Percentiles rank a stretch among this genome's conserved stretches.
phyloP scores from a whole-genome alignment of 2,113 vertebrate genomes.

The Leptodactylus fuscus region DNA sequence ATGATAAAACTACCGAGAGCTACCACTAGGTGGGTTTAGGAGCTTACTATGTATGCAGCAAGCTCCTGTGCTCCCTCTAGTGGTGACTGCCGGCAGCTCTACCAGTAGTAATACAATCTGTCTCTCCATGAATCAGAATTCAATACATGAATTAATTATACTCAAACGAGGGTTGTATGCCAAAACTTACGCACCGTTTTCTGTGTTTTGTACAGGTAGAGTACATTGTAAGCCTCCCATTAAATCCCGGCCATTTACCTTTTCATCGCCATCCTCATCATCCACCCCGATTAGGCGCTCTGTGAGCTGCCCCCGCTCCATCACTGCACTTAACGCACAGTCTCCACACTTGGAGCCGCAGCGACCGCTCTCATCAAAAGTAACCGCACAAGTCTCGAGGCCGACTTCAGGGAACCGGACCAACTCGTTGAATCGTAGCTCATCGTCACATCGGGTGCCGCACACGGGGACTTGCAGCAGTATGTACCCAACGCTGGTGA shows the following conservation, averaged over 20 bases:
- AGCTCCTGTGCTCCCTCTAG: too few relatives aligned
- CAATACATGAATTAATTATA: too few relatives aligned
- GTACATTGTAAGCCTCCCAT: conserved; percentile 76
- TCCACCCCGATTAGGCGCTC: conserved; percentile 87
- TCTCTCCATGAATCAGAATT: too few relatives aligned
- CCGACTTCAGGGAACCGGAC: conserved; percentile 79
- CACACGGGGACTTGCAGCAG: conserved; percentile 79
- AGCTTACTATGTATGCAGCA: too few relatives aligned
- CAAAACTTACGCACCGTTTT: background rate
- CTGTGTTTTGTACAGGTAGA: conserved; percentile 70
- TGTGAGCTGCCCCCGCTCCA: conserved; percentile 94
- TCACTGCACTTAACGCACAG: conserved; percentile 80
- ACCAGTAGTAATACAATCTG: too few relatives aligned
- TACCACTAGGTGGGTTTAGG: too few relatives aligned
- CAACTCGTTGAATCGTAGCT: conserved; percentile 82
- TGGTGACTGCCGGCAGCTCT: too few relatives aligned
- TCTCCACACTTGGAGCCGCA: conserved; percentile 77
- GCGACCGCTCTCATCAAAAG: conserved; percentile 77
- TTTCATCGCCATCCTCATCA: conserved; percentile 72
- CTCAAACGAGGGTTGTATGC: background rate
- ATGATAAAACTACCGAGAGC: too few relatives aligned
- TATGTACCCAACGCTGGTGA: conserved; percentile 82
- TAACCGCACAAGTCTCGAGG: conserved; percentile 73
- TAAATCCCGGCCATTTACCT: conserved; percentile 73
- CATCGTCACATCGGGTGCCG: conserved; percentile 78